Base-by-base conservation (phyloP, 1,140 invertebrate species). In the Venustaconcha ellipsiformis region DNA sequence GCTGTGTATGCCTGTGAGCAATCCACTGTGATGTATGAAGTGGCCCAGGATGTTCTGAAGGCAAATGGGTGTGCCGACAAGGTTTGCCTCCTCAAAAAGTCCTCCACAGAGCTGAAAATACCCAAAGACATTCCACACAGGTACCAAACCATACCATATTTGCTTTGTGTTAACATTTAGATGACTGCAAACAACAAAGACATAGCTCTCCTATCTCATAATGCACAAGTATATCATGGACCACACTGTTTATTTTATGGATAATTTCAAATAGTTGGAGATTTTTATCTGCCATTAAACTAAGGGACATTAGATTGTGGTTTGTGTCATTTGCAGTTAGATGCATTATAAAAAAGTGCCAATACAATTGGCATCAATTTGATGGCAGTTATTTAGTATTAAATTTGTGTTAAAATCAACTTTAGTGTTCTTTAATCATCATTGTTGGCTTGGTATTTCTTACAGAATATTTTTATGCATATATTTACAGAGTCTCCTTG, bases 1-100 rank as follows among this genome's bases (percentile, higher is more conserved):
- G 83, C 88, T 58, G 89, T 94, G 2, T 92, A 92, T 82, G 93
- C 93, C 12, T 94, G 94, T 83, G 95, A 95, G 87, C 91, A 89
- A 72, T 93, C 92, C 23, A 88, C 91, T 78, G 89, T 91, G 0
- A 93, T 95, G 93, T 89, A 88, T 70, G 86, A 92, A 60, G 91
- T 95, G 70, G 92, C 93, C 60, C 82, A 88, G 66, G 88, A 91
- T 82, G 91, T 94, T n/a, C 87, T 94, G 26, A 76, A 87, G 66
- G 86, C 86, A 56, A 93, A 94, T 87, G 79, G 88, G 57, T 84
- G 88, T 58, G 20, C 72, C 14, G 60, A 84, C 26, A 84, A 84
- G 82, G 83, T 92, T 58, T 89, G 82, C 66, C 82, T 93, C 8
- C 82, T 93, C 26, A 86, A 89, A 30, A 91, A 92, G 80, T 79